Evolutionary conservation across 1,140 invertebrate species (phyloP).

Genomic region (Orchestia grillus): DNA sequence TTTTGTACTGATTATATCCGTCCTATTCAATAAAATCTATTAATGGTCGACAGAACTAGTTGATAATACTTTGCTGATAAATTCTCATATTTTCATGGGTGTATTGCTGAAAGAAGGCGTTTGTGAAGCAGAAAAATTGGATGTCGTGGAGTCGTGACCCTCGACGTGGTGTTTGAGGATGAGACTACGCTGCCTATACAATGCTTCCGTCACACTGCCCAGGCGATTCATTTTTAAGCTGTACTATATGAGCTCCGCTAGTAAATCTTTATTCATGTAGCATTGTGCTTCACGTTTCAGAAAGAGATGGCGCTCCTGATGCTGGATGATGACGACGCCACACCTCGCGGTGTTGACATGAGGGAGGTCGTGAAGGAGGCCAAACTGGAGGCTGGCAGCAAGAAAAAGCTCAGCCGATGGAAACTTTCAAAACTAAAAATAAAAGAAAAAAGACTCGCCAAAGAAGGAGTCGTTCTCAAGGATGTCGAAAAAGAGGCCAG

Average conservation of each 20-base stretch:
- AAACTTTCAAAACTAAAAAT: slow-evolving; percentile 30
- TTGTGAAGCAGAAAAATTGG: too few relatives aligned
- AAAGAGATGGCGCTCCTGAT: slow-evolving; percentile 53
- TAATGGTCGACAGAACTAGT: too few relatives aligned
- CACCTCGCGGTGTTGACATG: slow-evolving; percentile 24
- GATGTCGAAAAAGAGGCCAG: not conserved
- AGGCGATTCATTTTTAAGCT: too few relatives aligned
- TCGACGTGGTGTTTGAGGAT: too few relatives aligned
- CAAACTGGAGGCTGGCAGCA: not conserved
- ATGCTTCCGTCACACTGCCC: not conserved
- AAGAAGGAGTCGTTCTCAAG: slow-evolving; percentile 11
- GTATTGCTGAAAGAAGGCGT: too few relatives aligned
- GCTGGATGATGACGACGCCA: slow-evolving; percentile 18
- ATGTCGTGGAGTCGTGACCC: too few relatives aligned
- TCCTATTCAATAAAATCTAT: too few relatives aligned
- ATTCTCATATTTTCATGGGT: too few relatives aligned
- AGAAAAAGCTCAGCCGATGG: slow-evolving; percentile 42
- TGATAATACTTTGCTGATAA: too few relatives aligned
- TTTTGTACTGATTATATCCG: too few relatives aligned
- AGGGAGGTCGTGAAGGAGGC: slow-evolving; percentile 35
- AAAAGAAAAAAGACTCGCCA: slow-evolving; percentile 20
- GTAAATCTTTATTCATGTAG: too few relatives aligned
- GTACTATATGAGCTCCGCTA: too few relatives aligned
- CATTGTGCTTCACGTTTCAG: not conserved
- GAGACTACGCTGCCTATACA: not conserved